Evolutionary conservation across 2,113 vertebrate genomes (phyloP).

Genomic region (Odocoileus virginianus): DNA sequence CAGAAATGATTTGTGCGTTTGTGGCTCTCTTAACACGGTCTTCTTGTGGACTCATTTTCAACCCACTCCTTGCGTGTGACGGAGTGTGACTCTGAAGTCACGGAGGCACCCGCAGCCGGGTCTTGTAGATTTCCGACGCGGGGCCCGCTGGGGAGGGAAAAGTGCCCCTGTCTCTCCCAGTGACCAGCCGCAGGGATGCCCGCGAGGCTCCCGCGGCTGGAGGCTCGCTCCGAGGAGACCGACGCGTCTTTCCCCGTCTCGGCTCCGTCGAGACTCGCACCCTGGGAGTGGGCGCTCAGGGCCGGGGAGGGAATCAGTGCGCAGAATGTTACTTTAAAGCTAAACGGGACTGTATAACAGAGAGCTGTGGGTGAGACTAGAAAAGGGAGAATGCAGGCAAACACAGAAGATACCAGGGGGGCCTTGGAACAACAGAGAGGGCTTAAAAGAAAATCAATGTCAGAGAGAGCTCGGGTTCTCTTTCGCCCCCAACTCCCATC

Average conservation of each 20-base stretch:
- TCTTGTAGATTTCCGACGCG: conserved; percentile 66
- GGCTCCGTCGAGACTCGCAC: neutral
- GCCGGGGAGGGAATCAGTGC: neutral
- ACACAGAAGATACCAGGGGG: neutral
- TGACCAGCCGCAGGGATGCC: neutral
- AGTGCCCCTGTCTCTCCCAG: neutral
- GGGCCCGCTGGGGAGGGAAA: neutral
- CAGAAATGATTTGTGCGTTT: conserved; percentile 38
- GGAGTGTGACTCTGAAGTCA: conserved; percentile 44
- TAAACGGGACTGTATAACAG: neutral
- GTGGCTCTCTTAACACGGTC: conserved; percentile 80
- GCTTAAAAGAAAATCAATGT: neutral
- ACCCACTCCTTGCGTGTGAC: conserved; percentile 49
- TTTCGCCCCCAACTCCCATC: neutral
- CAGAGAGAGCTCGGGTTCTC: neutral
- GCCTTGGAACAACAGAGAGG: neutral
- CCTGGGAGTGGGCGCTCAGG: neutral
- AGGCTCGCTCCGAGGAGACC: neutral
- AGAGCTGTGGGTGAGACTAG: neutral
- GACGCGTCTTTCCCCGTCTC: neutral
- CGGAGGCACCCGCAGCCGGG: conserved; percentile 38
- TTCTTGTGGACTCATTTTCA: conserved; percentile 76
- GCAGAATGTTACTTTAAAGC: neutral
- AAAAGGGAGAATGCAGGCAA: neutral
- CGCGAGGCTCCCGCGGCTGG: neutral